These are phyloP conservation scores for Echinarachnius parma DNA, from an alignment of 53 echinoderm and acorn worm genomes.

Conservation along the genomic window DNA sequence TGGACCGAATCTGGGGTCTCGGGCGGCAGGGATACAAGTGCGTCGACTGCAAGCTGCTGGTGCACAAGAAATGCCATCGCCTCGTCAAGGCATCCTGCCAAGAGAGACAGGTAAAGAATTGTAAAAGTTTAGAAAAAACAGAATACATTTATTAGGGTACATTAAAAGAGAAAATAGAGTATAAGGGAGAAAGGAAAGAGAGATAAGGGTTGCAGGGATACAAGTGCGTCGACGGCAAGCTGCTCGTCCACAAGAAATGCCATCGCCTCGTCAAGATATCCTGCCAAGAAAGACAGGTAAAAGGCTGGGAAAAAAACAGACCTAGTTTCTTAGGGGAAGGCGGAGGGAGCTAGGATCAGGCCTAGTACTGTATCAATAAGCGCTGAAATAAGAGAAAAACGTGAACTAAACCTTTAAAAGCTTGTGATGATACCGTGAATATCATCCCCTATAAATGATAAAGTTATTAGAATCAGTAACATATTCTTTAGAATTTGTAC, in stretches of 20 bases:
- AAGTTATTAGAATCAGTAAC: too few relatives aligned
- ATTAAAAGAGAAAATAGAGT: not conserved
- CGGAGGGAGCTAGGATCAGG: too few relatives aligned
- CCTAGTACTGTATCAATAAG: too few relatives aligned
- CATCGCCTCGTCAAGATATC: slow-evolving; percentile 73
- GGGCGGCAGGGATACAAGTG: slow-evolving; percentile 98
- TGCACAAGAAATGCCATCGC: slow-evolving; percentile 95
- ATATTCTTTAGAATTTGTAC: too few relatives aligned
- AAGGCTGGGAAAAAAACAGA: not conserved
- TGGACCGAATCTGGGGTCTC: slow-evolving; percentile 95
- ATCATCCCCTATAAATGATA: too few relatives aligned
- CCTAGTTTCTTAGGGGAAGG: too few relatives aligned
- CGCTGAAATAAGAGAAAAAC: too few relatives aligned
- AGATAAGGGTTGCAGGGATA: slow-evolving; percentile 96
- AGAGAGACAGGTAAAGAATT: slow-evolving; percentile 62
- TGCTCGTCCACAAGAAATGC: slow-evolving; percentile 95
- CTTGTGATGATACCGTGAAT: too few relatives aligned
- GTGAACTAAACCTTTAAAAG: too few relatives aligned
- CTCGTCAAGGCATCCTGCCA: slow-evolving; percentile 72
- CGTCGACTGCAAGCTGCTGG: slow-evolving; percentile 91
- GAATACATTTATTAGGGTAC: not conserved
- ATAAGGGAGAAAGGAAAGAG: too few relatives aligned
- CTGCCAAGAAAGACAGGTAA: slow-evolving; percentile 77
- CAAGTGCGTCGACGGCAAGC: slow-evolving; percentile 96
- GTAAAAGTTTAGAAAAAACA: not conserved